A percentile compares a stretch with the other conserved stretches of the same genome.
Conservation (phyloP, 2,113 vertebrate genomes). For the Carassius auratus region DNA sequence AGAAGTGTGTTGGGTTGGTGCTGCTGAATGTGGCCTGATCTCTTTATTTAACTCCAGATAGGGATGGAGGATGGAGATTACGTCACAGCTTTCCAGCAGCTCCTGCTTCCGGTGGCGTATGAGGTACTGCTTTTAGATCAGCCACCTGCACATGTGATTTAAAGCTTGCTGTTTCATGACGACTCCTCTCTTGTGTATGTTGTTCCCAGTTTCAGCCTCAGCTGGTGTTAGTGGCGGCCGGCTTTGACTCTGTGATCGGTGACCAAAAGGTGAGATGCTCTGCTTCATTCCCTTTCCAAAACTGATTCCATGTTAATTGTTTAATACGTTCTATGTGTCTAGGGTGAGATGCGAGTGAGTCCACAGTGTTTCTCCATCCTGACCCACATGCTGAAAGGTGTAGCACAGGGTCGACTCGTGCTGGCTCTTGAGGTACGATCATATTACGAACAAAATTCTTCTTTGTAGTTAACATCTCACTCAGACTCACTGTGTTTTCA, state of each 20-base stretch:
- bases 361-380: slow-evolving; percentile 84
- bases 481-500: background rate
- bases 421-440: slow-evolving; percentile 83
- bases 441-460: background rate
- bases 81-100: slow-evolving; percentile 79
- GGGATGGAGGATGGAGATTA: slow-evolving; percentile 85
- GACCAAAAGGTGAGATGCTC: slow-evolving; percentile 79
- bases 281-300: background rate
- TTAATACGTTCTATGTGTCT: slow-evolving; percentile 26
- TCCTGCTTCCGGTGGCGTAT: slow-evolving; percentile 84
- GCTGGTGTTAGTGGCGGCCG: slow-evolving; percentile 85
- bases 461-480: background rate
- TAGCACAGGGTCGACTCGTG: slow-evolving; percentile 83
- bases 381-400: slow-evolving; percentile 84
- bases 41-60: slow-evolving; percentile 67
- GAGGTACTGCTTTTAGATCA: slow-evolving; percentile 72
- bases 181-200: background rate
- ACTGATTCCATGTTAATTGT: background rate
- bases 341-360: slow-evolving; percentile 84
- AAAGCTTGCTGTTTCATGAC: background rate
- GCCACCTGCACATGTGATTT: background rate
- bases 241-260: slow-evolving; percentile 82
- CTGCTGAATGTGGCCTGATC: background rate
- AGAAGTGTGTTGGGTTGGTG: background rate
- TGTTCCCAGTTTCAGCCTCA: slow-evolving; percentile 84